Evolutionary conservation across 1,140 invertebrate species (phyloP), one percentile per base, ranked within the genome.

Genomic region (Lamellibrachia luymesi): DNA sequence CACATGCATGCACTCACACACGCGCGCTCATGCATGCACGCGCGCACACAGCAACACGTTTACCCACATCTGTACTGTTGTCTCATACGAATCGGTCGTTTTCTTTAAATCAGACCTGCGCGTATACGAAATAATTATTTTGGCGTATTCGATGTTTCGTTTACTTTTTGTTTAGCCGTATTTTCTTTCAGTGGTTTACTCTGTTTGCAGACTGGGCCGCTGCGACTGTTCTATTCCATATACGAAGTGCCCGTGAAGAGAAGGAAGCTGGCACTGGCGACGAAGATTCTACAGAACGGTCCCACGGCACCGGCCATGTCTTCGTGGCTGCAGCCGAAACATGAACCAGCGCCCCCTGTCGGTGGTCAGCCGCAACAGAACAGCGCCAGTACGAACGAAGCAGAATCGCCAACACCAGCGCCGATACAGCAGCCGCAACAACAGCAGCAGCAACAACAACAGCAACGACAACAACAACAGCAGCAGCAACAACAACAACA

Each of bases 191-290:
- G 17, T 38, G 38, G n/a, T 52, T 92, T 92, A 13, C 38, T 38
- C n/a, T 92, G 50, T 93, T 93, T 51, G 38, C 51, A 93, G 93
- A 92, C 52, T 2, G 93, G 91, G 5, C 93, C 93, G 0, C 80
- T 93, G 91, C 91, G 93, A 49, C 93, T 93, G n/a, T 93, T 56
- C 91, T 93, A 93, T 91, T 92, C 91, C 17, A 50, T 93, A 51
- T 93, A 93, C 91, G 91, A 93, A 91, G 51, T 50, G 38, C 91
- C 91, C 13, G 91, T 51, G 38, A 91, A 91, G 27, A 13, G 91
- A 91, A 13, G 91, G 49, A 91, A 91, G 27, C 91, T 80, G 64
- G 13, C 64, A 2, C 13, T 80, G 64, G 25, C 64, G 64, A 80
- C 64, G 64, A 80, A 80, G 64, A 80, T 4, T 80, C 64, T 80